Conservation (phyloP, 64 coral and sea anemone genomes). For the Actinia equina region DNA sequence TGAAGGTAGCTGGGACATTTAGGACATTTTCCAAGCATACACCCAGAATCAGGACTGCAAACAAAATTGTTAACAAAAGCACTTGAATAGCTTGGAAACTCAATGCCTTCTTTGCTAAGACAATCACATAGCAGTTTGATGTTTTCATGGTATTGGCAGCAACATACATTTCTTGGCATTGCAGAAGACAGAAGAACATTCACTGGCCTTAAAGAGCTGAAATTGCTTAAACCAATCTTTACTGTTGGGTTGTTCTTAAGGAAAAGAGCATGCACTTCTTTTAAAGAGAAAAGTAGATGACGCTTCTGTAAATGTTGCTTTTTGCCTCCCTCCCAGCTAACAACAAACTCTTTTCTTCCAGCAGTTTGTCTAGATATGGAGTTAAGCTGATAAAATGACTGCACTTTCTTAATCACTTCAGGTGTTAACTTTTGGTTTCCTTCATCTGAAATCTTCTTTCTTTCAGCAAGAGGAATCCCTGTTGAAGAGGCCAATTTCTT, state of each 20-base stretch:
- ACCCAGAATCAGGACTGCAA: conserved; percentile 57
- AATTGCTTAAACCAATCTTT: conserved; percentile 56
- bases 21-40: conserved; percentile 63
- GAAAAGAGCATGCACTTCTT: conserved; percentile 36
- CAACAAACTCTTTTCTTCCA: conserved; percentile 38
- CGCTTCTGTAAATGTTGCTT: conserved; percentile 51
- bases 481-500: not conserved
- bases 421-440: too few species aligned
- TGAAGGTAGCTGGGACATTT: conserved; percentile 41
- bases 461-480: too few species aligned
- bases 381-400: conserved; percentile 24
- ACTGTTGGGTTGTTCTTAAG: conserved; percentile 23
- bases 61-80: conserved; percentile 64
- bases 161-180: conserved; percentile 63
- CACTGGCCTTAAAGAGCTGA: conserved; percentile 38
- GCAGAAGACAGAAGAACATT: conserved; percentile 65
- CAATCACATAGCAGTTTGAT: conserved; percentile 62
- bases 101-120: conserved; percentile 49
- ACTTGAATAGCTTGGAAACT: conserved; percentile 48
- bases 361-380: conserved; percentile 42
- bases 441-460: too few species aligned
- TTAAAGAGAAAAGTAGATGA: conserved; percentile 35
- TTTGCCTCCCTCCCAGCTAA: conserved; percentile 2
- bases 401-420: not conserved
- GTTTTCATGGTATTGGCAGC: conserved; percentile 70